Conservation (phyloP, 2,113 vertebrate genomes). For the Aptenodytes patagonicus region DNA sequence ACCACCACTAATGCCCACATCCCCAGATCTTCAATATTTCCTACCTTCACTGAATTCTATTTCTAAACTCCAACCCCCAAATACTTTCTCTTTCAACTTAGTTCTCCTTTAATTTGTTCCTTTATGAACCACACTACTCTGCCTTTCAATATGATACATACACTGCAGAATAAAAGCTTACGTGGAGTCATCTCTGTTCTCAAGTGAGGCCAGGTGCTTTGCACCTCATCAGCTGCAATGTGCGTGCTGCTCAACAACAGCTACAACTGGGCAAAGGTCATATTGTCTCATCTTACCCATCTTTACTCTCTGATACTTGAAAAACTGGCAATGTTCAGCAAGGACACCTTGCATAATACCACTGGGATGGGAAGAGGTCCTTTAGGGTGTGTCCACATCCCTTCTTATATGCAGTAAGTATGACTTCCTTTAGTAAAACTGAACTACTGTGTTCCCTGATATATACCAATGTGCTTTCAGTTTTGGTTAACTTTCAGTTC, state of each 20-base stretch:
- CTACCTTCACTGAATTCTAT: background rate
- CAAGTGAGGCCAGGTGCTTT: background rate
- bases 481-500: background rate
- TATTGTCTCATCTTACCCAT: background rate
- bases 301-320: background rate
- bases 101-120: background rate
- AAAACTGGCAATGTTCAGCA: background rate
- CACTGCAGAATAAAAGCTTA: background rate
- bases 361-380: background rate
- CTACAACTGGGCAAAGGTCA: background rate
- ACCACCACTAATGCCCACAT: background rate
- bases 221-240: accelerated
- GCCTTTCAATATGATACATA: background rate
- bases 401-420: background rate
- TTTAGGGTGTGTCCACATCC: background rate
- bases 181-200: background rate
- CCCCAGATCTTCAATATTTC: background rate
- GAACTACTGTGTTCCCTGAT: background rate
- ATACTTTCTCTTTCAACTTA: background rate
- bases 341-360: background rate
- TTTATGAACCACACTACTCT: background rate
- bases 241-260: background rate
- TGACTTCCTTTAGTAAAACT: background rate
- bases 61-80: background rate
- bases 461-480: background rate